Evolutionary conservation across 2,113 vertebrate genomes (phyloP).

Genomic region (Apaloderma vittatum): DNA sequence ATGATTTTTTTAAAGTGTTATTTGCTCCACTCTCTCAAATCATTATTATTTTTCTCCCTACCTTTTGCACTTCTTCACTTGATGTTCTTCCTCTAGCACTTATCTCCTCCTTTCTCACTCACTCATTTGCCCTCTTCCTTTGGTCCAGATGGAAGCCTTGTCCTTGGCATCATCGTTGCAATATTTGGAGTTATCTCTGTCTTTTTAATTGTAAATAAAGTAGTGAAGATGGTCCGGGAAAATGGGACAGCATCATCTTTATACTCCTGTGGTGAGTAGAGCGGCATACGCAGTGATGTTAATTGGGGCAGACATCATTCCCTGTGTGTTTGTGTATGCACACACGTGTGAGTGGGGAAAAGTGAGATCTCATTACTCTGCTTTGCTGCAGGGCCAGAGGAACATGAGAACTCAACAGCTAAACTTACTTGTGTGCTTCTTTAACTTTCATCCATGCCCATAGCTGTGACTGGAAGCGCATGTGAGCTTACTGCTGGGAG

Average conservation of each 20-base stretch:
- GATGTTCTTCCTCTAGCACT: not conserved
- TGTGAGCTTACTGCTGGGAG: not conserved
- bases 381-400: not conserved
- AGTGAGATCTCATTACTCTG: not conserved
- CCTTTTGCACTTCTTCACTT: not conserved
- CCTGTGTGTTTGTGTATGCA: not conserved
- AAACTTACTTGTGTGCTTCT: not conserved
- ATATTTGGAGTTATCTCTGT: slow-evolving; percentile 20
- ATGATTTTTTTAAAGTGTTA: not conserved
- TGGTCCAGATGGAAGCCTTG: slow-evolving; percentile 13
- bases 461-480: not conserved
- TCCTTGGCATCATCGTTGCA: slow-evolving; percentile 5
- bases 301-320: not conserved
- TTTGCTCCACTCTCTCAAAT: not conserved
- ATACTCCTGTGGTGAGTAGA: slow-evolving; percentile 51
- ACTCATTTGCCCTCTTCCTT: not conserved
- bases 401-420: not conserved
- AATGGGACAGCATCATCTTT: not conserved
- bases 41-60: not conserved
- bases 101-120: not conserved
- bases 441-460: not conserved
- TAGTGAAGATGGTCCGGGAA: slow-evolving; percentile 11
- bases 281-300: not conserved
- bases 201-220: not conserved
- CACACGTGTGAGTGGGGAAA: accelerated